Percentiles rank a stretch among this genome's conserved stretches.
phyloP scores from a whole-genome alignment of 2,888 invertebrate genomes.

The Zaprionus bogoriensis region DNA sequence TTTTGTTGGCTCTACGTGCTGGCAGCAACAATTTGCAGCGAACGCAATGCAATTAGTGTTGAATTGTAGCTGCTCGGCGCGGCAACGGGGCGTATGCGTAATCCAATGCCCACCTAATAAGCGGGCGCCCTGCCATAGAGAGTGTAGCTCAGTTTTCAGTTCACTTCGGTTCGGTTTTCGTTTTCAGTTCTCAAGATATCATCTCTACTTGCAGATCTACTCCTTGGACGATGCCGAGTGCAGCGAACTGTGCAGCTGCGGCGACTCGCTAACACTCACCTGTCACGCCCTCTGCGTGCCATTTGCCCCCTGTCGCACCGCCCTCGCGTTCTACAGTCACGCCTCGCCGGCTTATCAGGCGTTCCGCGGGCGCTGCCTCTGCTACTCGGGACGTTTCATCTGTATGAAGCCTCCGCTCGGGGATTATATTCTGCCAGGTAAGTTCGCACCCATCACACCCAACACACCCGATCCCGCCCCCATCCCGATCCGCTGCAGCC shows the following conservation, averaged over 20 bases:
- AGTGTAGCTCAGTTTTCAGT: slow-evolving; percentile 17
- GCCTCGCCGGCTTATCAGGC: slow-evolving; percentile 95
- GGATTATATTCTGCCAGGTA: slow-evolving; percentile 83
- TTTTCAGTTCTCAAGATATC: slow-evolving; percentile 7
- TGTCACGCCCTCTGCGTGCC: slow-evolving; percentile 95
- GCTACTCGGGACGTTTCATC: slow-evolving; percentile 95
- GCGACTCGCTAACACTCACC: slow-evolving; percentile 88
- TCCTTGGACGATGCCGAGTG: slow-evolving; percentile 92
- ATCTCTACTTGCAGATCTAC: slow-evolving; percentile 79
- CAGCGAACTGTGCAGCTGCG: slow-evolving; percentile 94
- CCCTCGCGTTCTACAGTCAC: slow-evolving; percentile 94
- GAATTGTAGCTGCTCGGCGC: slow-evolving; percentile 24
- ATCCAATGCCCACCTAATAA: slow-evolving; percentile 35
- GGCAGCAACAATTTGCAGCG: slow-evolving; percentile 35
- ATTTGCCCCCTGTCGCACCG: slow-evolving; percentile 92
- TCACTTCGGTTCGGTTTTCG: not conserved
- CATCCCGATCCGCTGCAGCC: not conserved
- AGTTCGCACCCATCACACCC: slow-evolving; percentile 29
- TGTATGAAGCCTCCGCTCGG: slow-evolving; percentile 93
- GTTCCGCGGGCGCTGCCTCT: slow-evolving; percentile 93
- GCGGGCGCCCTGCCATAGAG: not conserved
- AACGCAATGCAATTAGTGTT: slow-evolving; percentile 50
- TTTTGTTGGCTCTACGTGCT: slow-evolving; percentile 24
- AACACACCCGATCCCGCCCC: too few relatives aligned
- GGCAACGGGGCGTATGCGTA: slow-evolving; percentile 55